These are phyloP conservation scores for honey bee (Apis mellifera) DNA, from an alignment of 1,140 invertebrate species.

Conservation along the genomic window Amel_HAv3.1 CM009939.2:11640501-11641000, in stretches of 20 bases:
- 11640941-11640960: no score
- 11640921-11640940: background rate
- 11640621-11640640: slow-evolving; percentile 43
- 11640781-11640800: slow-evolving; percentile 20
- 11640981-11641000: no score
- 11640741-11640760: slow-evolving; percentile 66
- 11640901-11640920: background rate
- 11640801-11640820: background rate
- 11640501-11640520: slow-evolving; percentile 24
- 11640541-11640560: slow-evolving; percentile 28
- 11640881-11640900: background rate
- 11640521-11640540: background rate
- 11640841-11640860: slow-evolving; percentile 3
- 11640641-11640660: slow-evolving; percentile 71
- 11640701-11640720: slow-evolving; percentile 15
- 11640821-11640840: background rate
- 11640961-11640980: no score
- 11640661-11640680: slow-evolving; percentile 69
- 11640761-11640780: slow-evolving; percentile 47
- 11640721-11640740: slow-evolving; percentile 65
- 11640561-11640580: slow-evolving; percentile 44
- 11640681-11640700: background rate
- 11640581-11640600: slow-evolving; percentile 31
- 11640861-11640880: background rate
- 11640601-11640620: slow-evolving; percentile 40